Conservation (phyloP, 2,888 invertebrate genomes). For the Oegoconia quadripuncta region DNA sequence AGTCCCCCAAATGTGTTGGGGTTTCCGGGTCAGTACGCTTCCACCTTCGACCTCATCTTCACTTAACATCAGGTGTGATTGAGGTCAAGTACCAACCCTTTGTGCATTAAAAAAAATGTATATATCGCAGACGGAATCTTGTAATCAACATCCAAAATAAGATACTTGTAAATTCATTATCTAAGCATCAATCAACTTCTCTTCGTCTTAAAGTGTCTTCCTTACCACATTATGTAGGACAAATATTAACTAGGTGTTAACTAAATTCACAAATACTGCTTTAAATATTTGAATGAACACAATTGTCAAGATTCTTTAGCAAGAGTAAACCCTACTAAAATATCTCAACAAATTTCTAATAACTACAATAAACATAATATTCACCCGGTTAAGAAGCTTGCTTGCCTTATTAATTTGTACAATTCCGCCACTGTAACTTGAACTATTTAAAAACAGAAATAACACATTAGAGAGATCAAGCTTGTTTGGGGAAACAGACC, state of each 20-base stretch:
- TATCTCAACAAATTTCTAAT: conserved; percentile 76
- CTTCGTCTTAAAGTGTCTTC: too few relatives aligned
- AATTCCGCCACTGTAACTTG: conserved; percentile 34
- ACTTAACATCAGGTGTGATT: too few relatives aligned
- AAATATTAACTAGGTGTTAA: conserved; percentile 34
- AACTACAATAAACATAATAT: conserved; percentile 74
- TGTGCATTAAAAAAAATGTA: too few relatives aligned
- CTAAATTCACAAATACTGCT: conserved; percentile 58
- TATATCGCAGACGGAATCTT: too few relatives aligned
- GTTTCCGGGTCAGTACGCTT: too few relatives aligned
- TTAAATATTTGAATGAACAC: conserved; percentile 37
- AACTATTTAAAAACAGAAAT: conserved; percentile 28
- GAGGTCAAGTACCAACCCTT: too few relatives aligned
- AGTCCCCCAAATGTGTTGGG: too few relatives aligned
- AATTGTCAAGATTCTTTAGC: conserved; percentile 42
- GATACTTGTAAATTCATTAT: too few relatives aligned
- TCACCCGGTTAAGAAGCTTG: conserved; percentile 76
- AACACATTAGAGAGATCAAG: conserved; percentile 27
- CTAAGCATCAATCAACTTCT: too few relatives aligned
- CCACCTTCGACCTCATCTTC: too few relatives aligned
- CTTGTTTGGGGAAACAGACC: conserved; percentile 41
- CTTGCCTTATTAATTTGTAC: conserved; percentile 71
- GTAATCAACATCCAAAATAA: too few relatives aligned
- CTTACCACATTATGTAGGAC: too few relatives aligned
- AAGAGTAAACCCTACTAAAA: conserved; percentile 65